These are phyloP conservation scores for Dicycla oo DNA, from an alignment of 2,888 invertebrate species.

Conservation along the genomic window DNA sequence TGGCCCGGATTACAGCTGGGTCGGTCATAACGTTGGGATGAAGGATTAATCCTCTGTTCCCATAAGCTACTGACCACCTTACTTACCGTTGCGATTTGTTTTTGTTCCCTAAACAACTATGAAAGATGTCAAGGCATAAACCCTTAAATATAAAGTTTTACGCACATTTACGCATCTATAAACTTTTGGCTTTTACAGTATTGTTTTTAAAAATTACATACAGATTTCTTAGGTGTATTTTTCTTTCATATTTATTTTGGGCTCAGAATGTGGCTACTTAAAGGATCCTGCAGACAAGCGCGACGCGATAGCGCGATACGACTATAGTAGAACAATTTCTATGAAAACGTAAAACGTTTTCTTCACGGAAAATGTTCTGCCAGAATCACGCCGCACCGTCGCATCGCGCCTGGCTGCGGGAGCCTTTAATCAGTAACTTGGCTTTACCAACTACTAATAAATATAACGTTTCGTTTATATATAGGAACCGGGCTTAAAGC, in stretches of 20 bases:
- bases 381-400: too few relatives aligned
- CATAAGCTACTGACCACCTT: conserved; percentile 3
- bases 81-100: background rate
- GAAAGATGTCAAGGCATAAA: background rate
- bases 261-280: background rate
- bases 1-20: conserved; percentile 55
- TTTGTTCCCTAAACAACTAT: background rate
- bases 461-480: background rate
- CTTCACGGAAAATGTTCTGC: too few relatives aligned
- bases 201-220: too few relatives aligned
- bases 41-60: conserved; percentile 57
- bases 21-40: conserved; percentile 62
- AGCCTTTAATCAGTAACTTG: background rate
- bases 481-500: conserved; percentile 1
- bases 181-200: background rate
- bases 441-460: background rate
- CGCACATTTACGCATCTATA: too few relatives aligned
- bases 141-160: background rate
- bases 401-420: too few relatives aligned
- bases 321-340: too few relatives aligned
- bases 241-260: background rate
- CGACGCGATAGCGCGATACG: too few relatives aligned
- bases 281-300: too few relatives aligned
- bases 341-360: too few relatives aligned
- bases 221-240: too few relatives aligned